Base-by-base conservation (phyloP, 2,888 invertebrate species). In the Salpingus planirostris region DNA sequence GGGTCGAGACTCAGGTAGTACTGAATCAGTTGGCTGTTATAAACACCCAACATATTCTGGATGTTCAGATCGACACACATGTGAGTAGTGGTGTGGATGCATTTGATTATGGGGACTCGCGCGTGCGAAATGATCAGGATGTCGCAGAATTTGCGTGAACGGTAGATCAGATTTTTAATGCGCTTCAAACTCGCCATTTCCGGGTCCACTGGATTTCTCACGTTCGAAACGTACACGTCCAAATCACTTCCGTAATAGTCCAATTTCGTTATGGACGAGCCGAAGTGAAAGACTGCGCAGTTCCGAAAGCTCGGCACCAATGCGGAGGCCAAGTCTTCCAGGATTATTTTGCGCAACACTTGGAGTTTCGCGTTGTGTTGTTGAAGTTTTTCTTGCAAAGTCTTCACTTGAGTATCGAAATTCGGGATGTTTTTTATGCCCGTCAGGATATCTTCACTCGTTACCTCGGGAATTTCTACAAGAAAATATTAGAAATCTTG, bases 51-150 rank as follows among this genome's bases (percentile, higher is more conserved):
- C 11, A 73, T 69, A 26, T 78, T 80, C 46, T 78, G 80, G 55
- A 84, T 77, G 30, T 80, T 81, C 15, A 88, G 67, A 58, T 88
- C 88, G 47, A 82, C 76, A 49, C 71, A 72, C 12, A 77, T 71
- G 1, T 67, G 64, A 0, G 80, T 79, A 7, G 67, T 65, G 2
- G 63, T 45, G 55, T 85, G 81, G 38, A 68, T 65, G 57, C 81
- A 80, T 55, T 83, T 85, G 7, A 88, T 74, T 40, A 88, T 82
- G 13, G 88, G 88, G 3, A 81, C 82, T 55, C 80, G 78, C n/a
- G n/a, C n/a, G n/a, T n/a, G n/a, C 0, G 79, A 76, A 47, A 86
- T 83, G 25, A 75, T 62, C 13, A 77, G 52, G 11, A 82, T 63
- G 30, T 77, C 68, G 0, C 62, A 44, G 60, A 80, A 83, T 5